A percentile compares a stretch with the other conserved stretches of the same genome.
These are phyloP conservation scores for Muscicapa adusta DNA, from an alignment of 2,113 vertebrate genomes.

Conservation along the genomic window DNA sequence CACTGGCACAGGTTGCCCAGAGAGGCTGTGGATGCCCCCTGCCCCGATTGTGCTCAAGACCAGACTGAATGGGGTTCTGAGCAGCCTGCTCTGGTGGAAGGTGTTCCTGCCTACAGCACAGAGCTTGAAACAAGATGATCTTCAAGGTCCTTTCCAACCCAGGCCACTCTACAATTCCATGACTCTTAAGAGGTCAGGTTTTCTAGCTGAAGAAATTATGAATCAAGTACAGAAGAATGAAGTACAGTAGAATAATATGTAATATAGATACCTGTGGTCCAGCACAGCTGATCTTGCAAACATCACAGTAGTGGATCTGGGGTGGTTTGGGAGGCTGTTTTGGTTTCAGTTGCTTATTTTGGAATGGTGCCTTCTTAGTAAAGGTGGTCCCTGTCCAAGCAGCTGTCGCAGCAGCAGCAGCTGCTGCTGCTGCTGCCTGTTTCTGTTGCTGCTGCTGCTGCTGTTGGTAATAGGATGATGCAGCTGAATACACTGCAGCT, in stretches of 20 bases:
- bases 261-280: slow-evolving; percentile 88
- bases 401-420: slow-evolving; percentile 88
- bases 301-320: slow-evolving; percentile 98
- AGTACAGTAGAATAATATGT: background rate
- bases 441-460: slow-evolving; percentile 90
- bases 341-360: slow-evolving; percentile 93
- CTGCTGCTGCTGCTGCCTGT: slow-evolving; percentile 86
- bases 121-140: background rate
- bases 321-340: slow-evolving; percentile 97
- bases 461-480: slow-evolving; percentile 95
- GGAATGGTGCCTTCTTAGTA: slow-evolving; percentile 94
- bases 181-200: background rate
- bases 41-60: background rate
- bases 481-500: slow-evolving; percentile 97
- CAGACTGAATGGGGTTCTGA: background rate
- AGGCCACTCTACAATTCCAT: background rate
- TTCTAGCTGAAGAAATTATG: background rate
- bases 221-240: background rate
- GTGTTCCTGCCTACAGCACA: background rate
- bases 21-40: background rate
- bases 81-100: background rate
- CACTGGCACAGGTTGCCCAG: background rate
- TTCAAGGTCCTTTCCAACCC: background rate
- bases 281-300: slow-evolving; percentile 99
- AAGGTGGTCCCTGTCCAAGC: slow-evolving; percentile 95